phyloP scores from a whole-genome alignment of 2,888 invertebrate genomes.

The Sinodicranocentrus sp. region DNA sequence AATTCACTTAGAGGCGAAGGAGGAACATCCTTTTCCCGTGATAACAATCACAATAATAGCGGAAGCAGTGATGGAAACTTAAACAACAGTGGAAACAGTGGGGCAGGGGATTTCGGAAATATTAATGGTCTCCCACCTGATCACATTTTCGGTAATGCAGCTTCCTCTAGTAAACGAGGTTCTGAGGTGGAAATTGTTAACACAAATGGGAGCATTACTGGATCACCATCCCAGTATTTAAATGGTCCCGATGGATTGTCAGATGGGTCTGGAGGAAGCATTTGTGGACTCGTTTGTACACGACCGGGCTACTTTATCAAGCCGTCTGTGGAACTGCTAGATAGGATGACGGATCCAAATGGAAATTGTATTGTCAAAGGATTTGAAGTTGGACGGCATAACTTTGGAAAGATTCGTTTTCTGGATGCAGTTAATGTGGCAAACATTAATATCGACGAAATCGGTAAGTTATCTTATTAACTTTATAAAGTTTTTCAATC shows the following conservation, averaged over 20 bases:
- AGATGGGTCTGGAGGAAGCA: neutral
- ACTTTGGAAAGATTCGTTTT: conserved; percentile 94
- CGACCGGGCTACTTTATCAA: conserved; percentile 94
- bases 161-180: conserved; percentile 7
- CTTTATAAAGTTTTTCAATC: neutral
- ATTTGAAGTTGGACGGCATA: conserved; percentile 91
- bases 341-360: conserved; percentile 85
- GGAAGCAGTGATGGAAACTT: neutral
- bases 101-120: neutral
- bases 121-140: neutral
- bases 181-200: conserved; percentile 22
- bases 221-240: too few species aligned
- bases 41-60: neutral
- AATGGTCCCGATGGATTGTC: neutral
- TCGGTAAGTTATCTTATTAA: conserved; percentile 81
- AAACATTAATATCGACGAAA: conserved; percentile 90
- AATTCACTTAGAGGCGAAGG: neutral
- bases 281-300: conserved; percentile 84
- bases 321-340: conserved; percentile 90
- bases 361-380: conserved; percentile 90
- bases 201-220: neutral
- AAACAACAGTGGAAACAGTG: conserved; percentile 35
- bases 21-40: neutral
- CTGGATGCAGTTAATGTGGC: conserved; percentile 90
- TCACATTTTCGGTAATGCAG: neutral